Evolutionary conservation across 1,140 invertebrate genomes (phyloP).

Genomic region (Pseudomyrmex flavicornis): DNA sequence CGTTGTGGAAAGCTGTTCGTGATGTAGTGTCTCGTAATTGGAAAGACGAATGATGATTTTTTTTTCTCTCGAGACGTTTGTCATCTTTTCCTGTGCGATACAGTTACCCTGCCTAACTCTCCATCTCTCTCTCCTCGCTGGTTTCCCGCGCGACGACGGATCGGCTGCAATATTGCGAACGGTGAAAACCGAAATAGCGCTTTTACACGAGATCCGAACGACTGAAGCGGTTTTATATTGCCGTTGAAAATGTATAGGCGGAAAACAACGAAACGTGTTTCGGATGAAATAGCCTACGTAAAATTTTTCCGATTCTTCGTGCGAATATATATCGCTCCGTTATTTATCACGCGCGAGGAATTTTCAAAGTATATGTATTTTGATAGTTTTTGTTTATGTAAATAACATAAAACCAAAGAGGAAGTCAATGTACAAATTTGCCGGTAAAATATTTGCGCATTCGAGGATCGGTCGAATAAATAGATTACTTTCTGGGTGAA

Average conservation of each 20-base stretch:
- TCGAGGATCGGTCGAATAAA: slow-evolving; percentile 3
- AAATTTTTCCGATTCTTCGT: background rate
- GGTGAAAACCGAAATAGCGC: slow-evolving; percentile 48
- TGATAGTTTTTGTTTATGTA: too few species aligned
- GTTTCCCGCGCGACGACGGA: slow-evolving; percentile 12
- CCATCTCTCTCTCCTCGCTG: background rate
- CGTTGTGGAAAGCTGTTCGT: slow-evolving; percentile 28
- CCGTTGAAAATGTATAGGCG: slow-evolving; percentile 12
- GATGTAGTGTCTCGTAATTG: slow-evolving; percentile 52
- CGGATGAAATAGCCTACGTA: background rate
- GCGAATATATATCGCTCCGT: background rate
- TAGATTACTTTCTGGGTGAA: background rate
- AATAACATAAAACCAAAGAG: too few species aligned
- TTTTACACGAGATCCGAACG: background rate
- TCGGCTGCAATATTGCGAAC: slow-evolving; percentile 57
- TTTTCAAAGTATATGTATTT: background rate
- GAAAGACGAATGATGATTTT: slow-evolving; percentile 64
- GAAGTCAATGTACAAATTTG: background rate
- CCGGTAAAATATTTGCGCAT: background rate
- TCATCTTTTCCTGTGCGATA: background rate
- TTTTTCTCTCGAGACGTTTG: slow-evolving; percentile 48
- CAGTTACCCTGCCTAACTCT: background rate
- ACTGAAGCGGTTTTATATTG: slow-evolving; percentile 33
- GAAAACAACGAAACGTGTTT: slow-evolving; percentile 5
- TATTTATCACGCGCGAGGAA: background rate